Evolutionary conservation across 2,888 invertebrate species (phyloP).

Genomic region (Pyrochroa serraticornis): DNA sequence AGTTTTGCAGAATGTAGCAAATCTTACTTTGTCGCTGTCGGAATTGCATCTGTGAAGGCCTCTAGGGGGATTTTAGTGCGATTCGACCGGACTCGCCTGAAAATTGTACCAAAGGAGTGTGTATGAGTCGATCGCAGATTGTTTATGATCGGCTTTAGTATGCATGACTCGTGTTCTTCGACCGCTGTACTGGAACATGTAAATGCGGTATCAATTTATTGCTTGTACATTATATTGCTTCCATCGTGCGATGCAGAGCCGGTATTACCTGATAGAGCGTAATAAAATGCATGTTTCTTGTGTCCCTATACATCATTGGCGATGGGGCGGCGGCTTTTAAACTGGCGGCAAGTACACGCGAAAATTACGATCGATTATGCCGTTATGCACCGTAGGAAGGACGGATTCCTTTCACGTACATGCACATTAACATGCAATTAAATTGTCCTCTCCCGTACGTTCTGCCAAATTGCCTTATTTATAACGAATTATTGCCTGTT

Average conservation of each 20-base stretch:
- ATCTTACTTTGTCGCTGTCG: too few species aligned
- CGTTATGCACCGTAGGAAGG: constrained; percentile 4
- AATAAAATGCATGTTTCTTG: constrained; percentile 28
- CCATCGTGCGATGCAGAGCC: constrained; percentile 18
- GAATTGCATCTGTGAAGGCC: too few species aligned
- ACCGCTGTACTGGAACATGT: constrained; percentile 40
- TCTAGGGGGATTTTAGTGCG: not conserved
- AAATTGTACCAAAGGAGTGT: constrained; percentile 12
- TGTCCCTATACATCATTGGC: constrained; percentile 8
- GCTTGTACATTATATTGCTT: constrained; percentile 35
- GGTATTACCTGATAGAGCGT: constrained; percentile 27
- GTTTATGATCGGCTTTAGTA: constrained; percentile 41
- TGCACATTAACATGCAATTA: too few species aligned
- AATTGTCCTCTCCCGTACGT: too few species aligned
- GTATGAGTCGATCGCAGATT: constrained; percentile 29
- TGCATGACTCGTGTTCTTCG: constrained; percentile 39
- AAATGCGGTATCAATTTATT: constrained; percentile 46
- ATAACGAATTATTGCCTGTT: too few species aligned
- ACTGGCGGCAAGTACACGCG: constrained; percentile 11
- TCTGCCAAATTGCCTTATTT: too few species aligned
- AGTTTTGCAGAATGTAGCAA: too few species aligned
- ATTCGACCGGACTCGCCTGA: not conserved
- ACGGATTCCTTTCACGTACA: too few species aligned
- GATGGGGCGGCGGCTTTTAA: constrained; percentile 12
- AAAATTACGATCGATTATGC: constrained; percentile 21